Evolutionary conservation across 2,113 vertebrate species (phyloP), one percentile per base, ranked within the genome.

Genomic region (Thymallus thymallus): DNA sequence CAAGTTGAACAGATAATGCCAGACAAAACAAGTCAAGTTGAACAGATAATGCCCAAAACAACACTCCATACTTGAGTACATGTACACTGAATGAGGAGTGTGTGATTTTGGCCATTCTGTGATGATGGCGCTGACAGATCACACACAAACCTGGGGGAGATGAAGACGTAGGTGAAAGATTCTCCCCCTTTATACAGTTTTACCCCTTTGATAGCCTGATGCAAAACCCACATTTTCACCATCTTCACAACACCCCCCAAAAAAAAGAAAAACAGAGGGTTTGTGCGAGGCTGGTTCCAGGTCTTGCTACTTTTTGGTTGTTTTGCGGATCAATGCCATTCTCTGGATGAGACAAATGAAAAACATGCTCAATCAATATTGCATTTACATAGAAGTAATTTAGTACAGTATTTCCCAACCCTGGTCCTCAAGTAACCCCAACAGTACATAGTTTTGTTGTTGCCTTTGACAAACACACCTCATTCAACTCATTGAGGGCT

Each of bases 321-420:
- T 98, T 92, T 99, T 99, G 88, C 96, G 97, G 85, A 99, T 99
- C 94, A 99, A 81, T 77, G 98, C 97, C 97, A 99, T 98, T 89
- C 98, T 97, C 98, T 99, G 93, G 7, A 93, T 92, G 1, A 85
- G 64, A 90, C 29, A 80, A 0, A 76, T 69, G 77, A 0, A 4
- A 3, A 16, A 58, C 4, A 14, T 35, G 16, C 12, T 41, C 46
- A 35, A 63, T 61, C 35, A 41, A 7, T 61, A 61, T 3, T 24
- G 10, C 6, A 61, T 61, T 24, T 61, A 61, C 2, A n/a, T n/a
- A n/a, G n/a, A n/a, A n/a, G 9, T 41, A 0, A 41, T 41, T 41
- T 41, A 26, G 26, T 26, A 26, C 26, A 26, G 26, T 26, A 2
- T 26, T 26, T 26, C 26, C 26, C 26, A 26, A 26, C 26, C 26